Evolutionary conservation across 2,113 vertebrate species (phyloP), one percentile per base, ranked within the genome.

Genomic region (Labrus mixtus): DNA sequence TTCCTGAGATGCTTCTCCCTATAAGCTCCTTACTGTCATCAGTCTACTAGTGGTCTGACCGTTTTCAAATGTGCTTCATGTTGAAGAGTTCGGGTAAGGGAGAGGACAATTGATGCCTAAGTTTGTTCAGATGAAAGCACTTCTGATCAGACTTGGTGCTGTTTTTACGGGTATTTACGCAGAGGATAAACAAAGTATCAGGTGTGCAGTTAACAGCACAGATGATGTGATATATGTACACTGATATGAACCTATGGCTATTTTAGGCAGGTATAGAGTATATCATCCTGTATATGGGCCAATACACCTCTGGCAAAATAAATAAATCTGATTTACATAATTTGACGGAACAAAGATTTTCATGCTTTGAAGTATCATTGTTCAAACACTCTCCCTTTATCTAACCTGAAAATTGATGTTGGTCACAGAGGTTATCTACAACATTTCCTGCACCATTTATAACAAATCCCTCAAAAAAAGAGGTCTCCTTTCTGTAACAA

Each of bases 401-500:
- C 29, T 64, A 50, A 48, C 6, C 59, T 66, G 29, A n/a, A 36
- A 59, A 61, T 11, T 13, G 15, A 60, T 63, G 51, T 62, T 3
- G 17, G 25, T 75, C 55, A 55, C 8, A 75, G 60, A 73, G 3
- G 9, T 77, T 53, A 60, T 46, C 58, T 63, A 50, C 22, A 82
- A 61, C 29, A 54, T 67, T 78, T 73, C 57, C 43, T 76, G 10
- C 60, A 10, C 33, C 11, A 0, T 75, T 78, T 72, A 63, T 56
- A 67, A 70, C 29, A 72, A 68, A 72, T 70, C 59, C 22, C 11
- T 37, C 11, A 10, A 22, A 37, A 74, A 73, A 78, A 69, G 2
- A 77, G 71, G 17, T 15, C 45, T 75, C 68, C 78, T 45, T 80
- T 66, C 41, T 60, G 20, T 23, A 79, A 60, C 58, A 81, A 82